Evolutionary conservation across 2,888 invertebrate species (phyloP), one percentile per base, ranked within the genome.

Genomic region (Euspilapteryx auroguttella): DNA sequence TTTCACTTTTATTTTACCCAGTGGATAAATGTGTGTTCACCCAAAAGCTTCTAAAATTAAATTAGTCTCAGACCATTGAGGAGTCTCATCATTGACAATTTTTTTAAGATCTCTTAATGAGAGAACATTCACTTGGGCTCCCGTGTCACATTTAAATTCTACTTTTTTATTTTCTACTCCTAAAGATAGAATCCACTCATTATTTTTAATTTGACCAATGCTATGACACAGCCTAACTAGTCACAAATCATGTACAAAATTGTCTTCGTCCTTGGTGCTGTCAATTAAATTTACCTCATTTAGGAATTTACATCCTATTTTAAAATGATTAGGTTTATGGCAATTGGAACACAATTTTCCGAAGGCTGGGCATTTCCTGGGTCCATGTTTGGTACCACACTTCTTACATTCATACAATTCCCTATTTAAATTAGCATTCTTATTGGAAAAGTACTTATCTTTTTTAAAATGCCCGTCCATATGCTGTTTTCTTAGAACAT

Each of bases 371-470:
- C 21, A 5, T n/a, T 10, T 21, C 10, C 24, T 8, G 8, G 24
- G 24, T 12, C 24, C 24, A 13, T 24, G 24, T 13, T 10, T 13
- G 3, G 24, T 24, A 12, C 12, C 7, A 24, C 11, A 12, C 12
- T 24, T 24, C 12, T 24, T 24, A 24, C 24, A 24, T 10, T n/a
- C 6, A 10, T 24, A 24, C 4, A 10, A 24, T 4, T 11, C 12
- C 4, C 10, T 24, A 24, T 24, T 12, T 5, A 12, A 12, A 13
- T 13, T n/a, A n/a, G n/a, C n/a, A n/a, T n/a, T n/a, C n/a, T n/a
- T n/a, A n/a, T n/a, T n/a, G n/a, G n/a, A n/a, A n/a, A n/a, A n/a
- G 12, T 24, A 24, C 24, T 24, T 24, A 24, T 11, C 24, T 24
- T 13, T 24, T 11, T 24, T 7, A 4, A 8, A 3, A 24, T 24